Evolutionary conservation across 2,888 invertebrate genomes (phyloP).

Genomic region (Rhogogaster chlorosoma): DNA sequence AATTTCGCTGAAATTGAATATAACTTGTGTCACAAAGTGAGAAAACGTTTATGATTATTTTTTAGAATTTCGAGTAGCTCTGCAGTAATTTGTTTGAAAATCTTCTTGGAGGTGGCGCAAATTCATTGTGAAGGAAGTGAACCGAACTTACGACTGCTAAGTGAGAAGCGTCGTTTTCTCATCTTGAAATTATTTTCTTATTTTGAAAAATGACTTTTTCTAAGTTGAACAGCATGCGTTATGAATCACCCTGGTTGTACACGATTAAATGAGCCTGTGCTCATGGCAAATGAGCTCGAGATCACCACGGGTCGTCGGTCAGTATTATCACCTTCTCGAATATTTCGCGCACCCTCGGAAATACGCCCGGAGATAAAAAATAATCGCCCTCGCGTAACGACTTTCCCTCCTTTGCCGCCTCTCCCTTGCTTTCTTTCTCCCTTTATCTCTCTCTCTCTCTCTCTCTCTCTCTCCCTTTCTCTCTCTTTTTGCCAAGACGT

Average conservation of each 20-base stretch:
- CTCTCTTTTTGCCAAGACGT: constrained; percentile 10
- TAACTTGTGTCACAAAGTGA: not conserved
- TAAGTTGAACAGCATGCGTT: not conserved
- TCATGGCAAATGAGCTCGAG: constrained; percentile 38
- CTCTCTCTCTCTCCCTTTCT: not conserved
- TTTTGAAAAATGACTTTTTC: not conserved
- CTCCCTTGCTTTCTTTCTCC: constrained; percentile 2
- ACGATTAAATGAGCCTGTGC: constrained; percentile 36
- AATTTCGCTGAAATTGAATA: not conserved
- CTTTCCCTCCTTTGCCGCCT: constrained; percentile 6
- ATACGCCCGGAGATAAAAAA: constrained; percentile 40
- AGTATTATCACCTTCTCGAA: constrained; percentile 46
- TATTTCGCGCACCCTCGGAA: constrained; percentile 38
- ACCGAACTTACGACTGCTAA: not conserved
- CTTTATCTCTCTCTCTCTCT: not conserved
- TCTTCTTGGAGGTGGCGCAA: too few relatives aligned
- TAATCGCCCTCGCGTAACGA: constrained; percentile 33
- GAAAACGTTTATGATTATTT: too few relatives aligned
- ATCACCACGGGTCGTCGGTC: constrained; percentile 46
- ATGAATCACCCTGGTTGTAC: constrained; percentile 24
- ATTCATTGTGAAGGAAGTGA: not conserved
- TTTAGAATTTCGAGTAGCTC: too few relatives aligned
- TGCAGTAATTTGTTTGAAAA: too few relatives aligned
- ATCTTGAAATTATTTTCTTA: not conserved
- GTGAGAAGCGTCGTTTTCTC: not conserved